A percentile compares a stretch with the other conserved stretches of the same genome.
phyloP scores from a whole-genome alignment of 2,797 vertebrate species.

The Phoebastria nigripes region DNA sequence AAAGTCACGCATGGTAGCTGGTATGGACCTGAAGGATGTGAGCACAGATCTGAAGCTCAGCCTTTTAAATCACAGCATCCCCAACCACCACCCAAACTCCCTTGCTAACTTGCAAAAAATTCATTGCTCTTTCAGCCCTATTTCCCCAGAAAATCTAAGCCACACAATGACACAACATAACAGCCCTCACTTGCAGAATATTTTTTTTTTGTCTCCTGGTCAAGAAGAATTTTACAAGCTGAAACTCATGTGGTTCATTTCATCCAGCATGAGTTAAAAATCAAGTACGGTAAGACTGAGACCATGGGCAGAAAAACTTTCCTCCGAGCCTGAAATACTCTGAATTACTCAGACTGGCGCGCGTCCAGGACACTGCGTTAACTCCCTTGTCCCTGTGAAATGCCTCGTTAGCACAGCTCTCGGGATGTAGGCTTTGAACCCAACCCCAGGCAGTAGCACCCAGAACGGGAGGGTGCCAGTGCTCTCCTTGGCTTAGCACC shows the following conservation, averaged over 20 bases:
- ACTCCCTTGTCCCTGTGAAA: background rate
- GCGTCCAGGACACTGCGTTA: background rate
- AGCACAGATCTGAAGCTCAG: background rate
- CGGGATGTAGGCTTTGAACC: background rate
- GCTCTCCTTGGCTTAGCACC: background rate
- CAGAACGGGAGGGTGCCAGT: background rate
- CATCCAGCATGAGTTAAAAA: background rate
- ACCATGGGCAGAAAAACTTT: background rate
- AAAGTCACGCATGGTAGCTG: fast-evolving
- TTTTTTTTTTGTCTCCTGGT: background rate
- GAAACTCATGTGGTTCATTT: background rate
- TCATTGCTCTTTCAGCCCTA: background rate
- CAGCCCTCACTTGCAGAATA: background rate
- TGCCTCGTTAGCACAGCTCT: fast-evolving
- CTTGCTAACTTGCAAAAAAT: background rate
- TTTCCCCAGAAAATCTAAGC: background rate
- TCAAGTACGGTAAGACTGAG: background rate
- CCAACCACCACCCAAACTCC: background rate
- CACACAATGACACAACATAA: background rate
- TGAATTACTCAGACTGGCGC: background rate
- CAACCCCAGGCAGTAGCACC: background rate
- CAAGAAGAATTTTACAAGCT: background rate
- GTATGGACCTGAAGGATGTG: background rate
- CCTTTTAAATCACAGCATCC: background rate
- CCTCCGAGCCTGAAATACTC: background rate